Conservation (phyloP, 2,797 vertebrate species). For the Galaxias olidus region DNA sequence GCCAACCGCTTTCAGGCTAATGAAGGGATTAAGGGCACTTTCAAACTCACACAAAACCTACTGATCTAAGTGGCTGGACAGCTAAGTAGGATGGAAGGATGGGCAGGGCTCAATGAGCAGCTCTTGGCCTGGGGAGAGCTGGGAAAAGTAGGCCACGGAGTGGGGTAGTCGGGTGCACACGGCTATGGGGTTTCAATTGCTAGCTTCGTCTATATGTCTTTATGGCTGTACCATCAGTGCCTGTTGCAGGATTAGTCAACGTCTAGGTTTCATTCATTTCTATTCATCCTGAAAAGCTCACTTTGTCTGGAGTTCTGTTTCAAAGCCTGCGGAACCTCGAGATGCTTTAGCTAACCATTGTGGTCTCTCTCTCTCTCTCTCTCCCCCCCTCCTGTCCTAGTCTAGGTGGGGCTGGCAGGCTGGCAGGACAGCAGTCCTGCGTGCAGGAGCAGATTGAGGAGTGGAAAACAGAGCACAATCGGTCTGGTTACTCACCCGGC, state of each 20-base stretch:
- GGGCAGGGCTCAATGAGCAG: conserved; percentile 51
- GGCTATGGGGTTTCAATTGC: conserved; percentile 21
- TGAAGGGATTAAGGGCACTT: conserved; percentile 84
- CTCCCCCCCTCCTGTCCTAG: neutral
- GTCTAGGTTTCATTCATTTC: no score
- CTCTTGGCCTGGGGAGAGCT: conserved; percentile 53
- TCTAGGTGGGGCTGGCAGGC: neutral
- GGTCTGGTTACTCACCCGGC: conserved; percentile 37
- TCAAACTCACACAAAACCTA: conserved; percentile 75
- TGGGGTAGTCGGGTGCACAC: conserved; percentile 8
- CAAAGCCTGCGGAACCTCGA: no score
- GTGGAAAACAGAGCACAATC: conserved; percentile 25
- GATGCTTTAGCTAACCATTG: neutral
- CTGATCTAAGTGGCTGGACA: conserved; percentile 59
- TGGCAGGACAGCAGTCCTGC: neutral
- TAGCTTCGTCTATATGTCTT: no score
- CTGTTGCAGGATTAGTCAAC: no score
- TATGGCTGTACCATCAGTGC: no score
- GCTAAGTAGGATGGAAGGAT: conserved; percentile 62
- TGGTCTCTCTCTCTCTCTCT: no score
- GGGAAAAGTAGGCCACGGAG: conserved; percentile 49
- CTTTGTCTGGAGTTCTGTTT: no score
- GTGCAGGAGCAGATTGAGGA: conserved; percentile 12
- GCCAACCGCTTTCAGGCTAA: conserved; percentile 75
- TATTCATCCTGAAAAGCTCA: no score